A percentile compares a stretch with the other conserved stretches of the same genome.
Evolutionary conservation across 2,888 invertebrate genomes (phyloP).

Genomic region (Drosophila vallismaia): DNA sequence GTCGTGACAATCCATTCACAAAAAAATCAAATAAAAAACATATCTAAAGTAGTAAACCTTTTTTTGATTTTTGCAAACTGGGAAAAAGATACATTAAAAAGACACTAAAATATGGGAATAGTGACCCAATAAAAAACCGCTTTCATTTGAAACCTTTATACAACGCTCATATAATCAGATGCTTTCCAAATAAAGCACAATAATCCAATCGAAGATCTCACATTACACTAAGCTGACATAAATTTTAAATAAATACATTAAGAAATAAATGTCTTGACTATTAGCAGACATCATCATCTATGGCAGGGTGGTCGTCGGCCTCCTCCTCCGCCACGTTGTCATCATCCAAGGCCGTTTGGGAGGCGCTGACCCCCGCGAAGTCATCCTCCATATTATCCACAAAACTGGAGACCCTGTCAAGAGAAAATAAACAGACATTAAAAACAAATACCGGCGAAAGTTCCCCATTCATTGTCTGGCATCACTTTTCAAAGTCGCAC

Average conservation of each 20-base stretch:
- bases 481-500: slow-evolving; percentile 82
- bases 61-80: not conserved
- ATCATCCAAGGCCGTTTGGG: slow-evolving; percentile 78
- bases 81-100: not conserved
- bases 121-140: too few relatives aligned
- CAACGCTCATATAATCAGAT: slow-evolving; percentile 1
- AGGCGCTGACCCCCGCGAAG: slow-evolving; percentile 74
- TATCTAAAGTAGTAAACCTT: not conserved
- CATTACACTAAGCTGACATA: slow-evolving; percentile 16
- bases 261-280: slow-evolving; percentile 12
- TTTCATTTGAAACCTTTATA: slow-evolving; percentile 29
- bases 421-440: slow-evolving; percentile 32
- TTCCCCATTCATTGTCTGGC: slow-evolving; percentile 7
- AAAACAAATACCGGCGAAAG: slow-evolving; percentile 31
- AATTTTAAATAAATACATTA: slow-evolving; percentile 1
- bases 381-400: slow-evolving; percentile 81
- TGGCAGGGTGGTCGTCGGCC: slow-evolving; percentile 79
- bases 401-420: slow-evolving; percentile 79
- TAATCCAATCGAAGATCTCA: slow-evolving; percentile 1
- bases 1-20: slow-evolving; percentile 28
- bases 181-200: slow-evolving; percentile 1
- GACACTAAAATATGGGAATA: not conserved
- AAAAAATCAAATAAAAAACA: slow-evolving; percentile 17
- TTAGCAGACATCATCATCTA: slow-evolving; percentile 82
- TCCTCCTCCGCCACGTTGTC: slow-evolving; percentile 55